phyloP scores from a whole-genome alignment of 2,113 vertebrate species.

The Nymphicus hollandicus region DNA sequence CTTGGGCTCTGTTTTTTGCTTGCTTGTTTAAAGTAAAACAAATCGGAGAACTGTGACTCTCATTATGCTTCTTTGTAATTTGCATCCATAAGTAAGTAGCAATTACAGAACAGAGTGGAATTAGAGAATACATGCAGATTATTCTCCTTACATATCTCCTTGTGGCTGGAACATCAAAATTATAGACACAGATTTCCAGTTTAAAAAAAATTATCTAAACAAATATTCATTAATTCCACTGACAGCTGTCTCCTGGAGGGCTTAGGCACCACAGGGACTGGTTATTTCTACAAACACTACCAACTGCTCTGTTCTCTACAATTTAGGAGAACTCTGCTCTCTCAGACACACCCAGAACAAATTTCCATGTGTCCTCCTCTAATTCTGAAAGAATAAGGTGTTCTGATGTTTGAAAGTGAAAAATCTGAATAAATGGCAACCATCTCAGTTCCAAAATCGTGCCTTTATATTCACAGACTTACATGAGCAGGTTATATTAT shows the following conservation, averaged over 20 bases:
- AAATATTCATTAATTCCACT: not conserved
- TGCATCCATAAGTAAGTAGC: constrained; percentile 6
- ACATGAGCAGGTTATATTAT: fast-evolving
- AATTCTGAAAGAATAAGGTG: not conserved
- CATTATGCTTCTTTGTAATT: constrained; percentile 2
- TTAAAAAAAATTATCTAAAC: not conserved
- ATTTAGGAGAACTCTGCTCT: not conserved
- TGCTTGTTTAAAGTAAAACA: not conserved
- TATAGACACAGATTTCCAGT: not conserved
- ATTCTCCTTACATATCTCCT: not conserved
- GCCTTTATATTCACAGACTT: not conserved
- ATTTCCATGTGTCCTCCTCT: not conserved
- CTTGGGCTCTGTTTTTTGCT: not conserved
- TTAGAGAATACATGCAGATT: not conserved
- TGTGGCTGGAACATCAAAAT: not conserved
- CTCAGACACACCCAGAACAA: not conserved
- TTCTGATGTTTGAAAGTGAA: not conserved
- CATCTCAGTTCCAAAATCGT: not conserved
- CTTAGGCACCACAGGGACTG: not conserved
- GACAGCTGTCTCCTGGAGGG: not conserved
- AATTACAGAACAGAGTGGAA: not conserved
- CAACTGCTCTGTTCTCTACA: not conserved
- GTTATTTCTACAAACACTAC: not conserved
- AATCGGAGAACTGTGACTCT: not conserved
- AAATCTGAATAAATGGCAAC: not conserved